phyloP scores from a whole-genome alignment of 2,797 vertebrate species.

The Tinamus major region DNA sequence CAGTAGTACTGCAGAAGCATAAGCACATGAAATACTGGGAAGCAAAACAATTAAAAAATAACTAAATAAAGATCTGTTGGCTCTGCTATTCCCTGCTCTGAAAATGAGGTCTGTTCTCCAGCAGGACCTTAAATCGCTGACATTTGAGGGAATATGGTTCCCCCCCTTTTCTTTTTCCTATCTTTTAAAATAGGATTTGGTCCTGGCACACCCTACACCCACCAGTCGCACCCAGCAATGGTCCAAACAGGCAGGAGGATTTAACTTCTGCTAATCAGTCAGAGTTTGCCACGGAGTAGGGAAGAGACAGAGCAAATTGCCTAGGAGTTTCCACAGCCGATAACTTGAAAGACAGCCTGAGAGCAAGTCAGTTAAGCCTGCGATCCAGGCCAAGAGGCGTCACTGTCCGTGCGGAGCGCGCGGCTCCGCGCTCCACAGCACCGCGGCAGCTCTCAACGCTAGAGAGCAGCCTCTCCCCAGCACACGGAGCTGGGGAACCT shows the following conservation, averaged over 20 bases:
- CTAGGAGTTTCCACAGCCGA: neutral
- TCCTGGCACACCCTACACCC: neutral
- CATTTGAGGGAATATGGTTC: neutral
- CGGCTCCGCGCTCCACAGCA: neutral
- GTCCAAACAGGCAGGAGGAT: neutral
- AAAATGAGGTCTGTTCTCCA: neutral
- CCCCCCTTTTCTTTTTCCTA: neutral
- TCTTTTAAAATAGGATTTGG: neutral
- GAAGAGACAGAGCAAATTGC: neutral
- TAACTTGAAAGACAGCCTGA: neutral
- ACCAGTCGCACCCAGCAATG: neutral
- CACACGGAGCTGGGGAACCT: neutral
- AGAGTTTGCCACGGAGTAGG: neutral
- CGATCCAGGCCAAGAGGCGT: accelerated
- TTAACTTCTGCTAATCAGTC: constrained; percentile 12
- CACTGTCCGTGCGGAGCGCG: accelerated
- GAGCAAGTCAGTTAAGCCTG: neutral
- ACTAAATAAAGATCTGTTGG: neutral
- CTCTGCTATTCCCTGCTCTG: neutral
- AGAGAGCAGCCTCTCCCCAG: constrained; percentile 74
- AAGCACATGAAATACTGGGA: neutral
- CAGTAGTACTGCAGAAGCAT: accelerated
- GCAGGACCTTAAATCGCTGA: neutral
- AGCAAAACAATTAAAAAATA: too few species aligned
- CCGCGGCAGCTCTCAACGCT: neutral